A percentile compares a stretch with the other conserved stretches of the same genome.
Evolutionary conservation across 1,140 invertebrate species (phyloP).

Genomic region (Meloidogyne hapla): DNA sequence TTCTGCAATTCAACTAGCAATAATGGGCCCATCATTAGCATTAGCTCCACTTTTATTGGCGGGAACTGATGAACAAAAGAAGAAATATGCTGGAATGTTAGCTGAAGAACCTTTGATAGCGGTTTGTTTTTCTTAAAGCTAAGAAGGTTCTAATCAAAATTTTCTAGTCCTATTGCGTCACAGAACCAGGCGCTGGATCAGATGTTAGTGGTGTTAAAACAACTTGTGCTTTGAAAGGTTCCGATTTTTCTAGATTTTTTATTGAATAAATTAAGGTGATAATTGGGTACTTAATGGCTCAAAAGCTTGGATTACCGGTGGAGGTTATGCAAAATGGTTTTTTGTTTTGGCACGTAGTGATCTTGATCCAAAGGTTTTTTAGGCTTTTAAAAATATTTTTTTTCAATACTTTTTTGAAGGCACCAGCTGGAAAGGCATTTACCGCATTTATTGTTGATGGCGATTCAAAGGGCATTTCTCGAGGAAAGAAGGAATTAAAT

Average conservation of each 20-base stretch:
- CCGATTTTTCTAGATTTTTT: background rate
- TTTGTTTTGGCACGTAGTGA: slow-evolving; percentile 89
- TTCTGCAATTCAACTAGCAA: slow-evolving; percentile 84
- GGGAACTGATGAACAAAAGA: slow-evolving; percentile 83
- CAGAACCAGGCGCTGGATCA: slow-evolving; percentile 83
- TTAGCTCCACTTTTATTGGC: slow-evolving; percentile 83
- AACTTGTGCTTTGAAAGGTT: slow-evolving; percentile 46
- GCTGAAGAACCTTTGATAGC: slow-evolving; percentile 82
- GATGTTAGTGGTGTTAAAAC: slow-evolving; percentile 57
- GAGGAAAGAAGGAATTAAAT: slow-evolving; percentile 84
- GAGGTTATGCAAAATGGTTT: slow-evolving; percentile 68
- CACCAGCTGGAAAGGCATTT: slow-evolving; percentile 71
- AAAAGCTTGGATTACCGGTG: slow-evolving; percentile 50
- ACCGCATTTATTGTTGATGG: slow-evolving; percentile 93
- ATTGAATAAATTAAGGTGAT: slow-evolving; percentile 43
- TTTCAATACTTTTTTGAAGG: background rate
- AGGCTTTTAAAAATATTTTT: slow-evolving; percentile 64
- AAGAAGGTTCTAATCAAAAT: background rate
- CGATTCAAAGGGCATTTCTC: slow-evolving; percentile 79
- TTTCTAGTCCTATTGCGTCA: slow-evolving; percentile 71
- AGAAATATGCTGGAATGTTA: slow-evolving; percentile 85
- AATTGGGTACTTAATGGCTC: slow-evolving; percentile 47
- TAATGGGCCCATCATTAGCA: slow-evolving; percentile 69
- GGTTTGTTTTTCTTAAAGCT: slow-evolving; percentile 68
- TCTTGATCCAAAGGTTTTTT: slow-evolving; percentile 84